These are phyloP conservation scores for Gymnodraco acuticeps DNA, from an alignment of 2,797 vertebrate species.

Conservation along the genomic window DNA sequence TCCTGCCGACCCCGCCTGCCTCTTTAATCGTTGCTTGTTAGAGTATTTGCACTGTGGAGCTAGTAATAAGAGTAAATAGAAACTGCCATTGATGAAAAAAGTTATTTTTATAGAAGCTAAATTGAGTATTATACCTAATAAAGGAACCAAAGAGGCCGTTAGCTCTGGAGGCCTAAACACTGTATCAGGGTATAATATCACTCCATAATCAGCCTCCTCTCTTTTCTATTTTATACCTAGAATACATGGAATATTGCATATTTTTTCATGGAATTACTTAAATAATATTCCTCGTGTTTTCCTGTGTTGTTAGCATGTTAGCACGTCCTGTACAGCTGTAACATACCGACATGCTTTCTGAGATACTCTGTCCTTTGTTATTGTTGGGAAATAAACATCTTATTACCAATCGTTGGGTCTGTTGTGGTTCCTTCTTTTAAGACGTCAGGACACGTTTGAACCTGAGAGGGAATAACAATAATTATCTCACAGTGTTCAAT, in stretches of 20 bases:
- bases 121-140: slow-evolving; percentile 93
- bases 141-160: slow-evolving; percentile 99
- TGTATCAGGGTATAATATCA: slow-evolving; percentile 93
- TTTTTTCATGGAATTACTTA: slow-evolving; percentile 82
- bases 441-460: no score
- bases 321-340: slow-evolving; percentile 87
- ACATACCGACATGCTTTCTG: slow-evolving; percentile 87
- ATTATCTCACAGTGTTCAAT: no score
- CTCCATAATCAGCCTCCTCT: slow-evolving; percentile 89
- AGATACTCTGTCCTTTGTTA: slow-evolving; percentile 85
- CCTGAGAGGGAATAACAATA: no score
- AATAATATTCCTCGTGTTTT: slow-evolving; percentile 84
- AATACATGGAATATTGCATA: slow-evolving; percentile 86
- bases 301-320: slow-evolving; percentile 84
- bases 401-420: slow-evolving; percentile 73
- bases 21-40: slow-evolving; percentile 88
- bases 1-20: slow-evolving; percentile 16
- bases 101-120: slow-evolving; percentile 97
- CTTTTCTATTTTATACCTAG: slow-evolving; percentile 91
- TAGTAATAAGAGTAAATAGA: slow-evolving; percentile 79
- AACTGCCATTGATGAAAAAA: slow-evolving; percentile 92
- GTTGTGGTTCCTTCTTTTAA: background rate
- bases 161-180: slow-evolving; percentile 91
- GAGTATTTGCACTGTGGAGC: slow-evolving; percentile 97
- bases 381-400: slow-evolving; percentile 85